These are phyloP conservation scores for Orchesella flavescens DNA, from an alignment of 2,888 invertebrate species.

Conservation along the genomic window DNA sequence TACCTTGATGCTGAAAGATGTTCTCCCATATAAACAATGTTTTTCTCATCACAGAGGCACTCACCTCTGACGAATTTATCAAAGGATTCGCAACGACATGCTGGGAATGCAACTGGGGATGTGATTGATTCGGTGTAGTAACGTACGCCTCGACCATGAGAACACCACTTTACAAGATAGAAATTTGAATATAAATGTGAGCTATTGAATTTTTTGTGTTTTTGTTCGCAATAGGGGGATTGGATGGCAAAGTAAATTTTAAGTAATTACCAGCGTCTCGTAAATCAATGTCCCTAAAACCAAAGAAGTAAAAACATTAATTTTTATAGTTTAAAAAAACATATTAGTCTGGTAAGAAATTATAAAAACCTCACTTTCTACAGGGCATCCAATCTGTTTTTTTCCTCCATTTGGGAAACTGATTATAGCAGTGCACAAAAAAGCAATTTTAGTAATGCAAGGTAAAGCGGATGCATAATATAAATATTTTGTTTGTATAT, in stretches of 20 bases:
- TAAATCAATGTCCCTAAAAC: conserved; percentile 66
- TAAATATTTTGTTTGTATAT: too few relatives aligned
- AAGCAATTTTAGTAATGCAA: too few relatives aligned
- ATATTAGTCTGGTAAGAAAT: too few relatives aligned
- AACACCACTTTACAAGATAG: conserved; percentile 53
- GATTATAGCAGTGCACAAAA: neutral
- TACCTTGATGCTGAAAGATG: conserved; percentile 57
- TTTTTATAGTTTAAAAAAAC: too few relatives aligned
- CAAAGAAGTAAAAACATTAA: too few relatives aligned
- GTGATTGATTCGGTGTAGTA: conserved; percentile 68
- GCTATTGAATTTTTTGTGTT: too few relatives aligned
- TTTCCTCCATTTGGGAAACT: conserved; percentile 61
- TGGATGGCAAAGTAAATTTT: too few relatives aligned
- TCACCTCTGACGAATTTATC: conserved; percentile 63
- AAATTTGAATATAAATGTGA: neutral
- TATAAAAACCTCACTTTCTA: too few relatives aligned
- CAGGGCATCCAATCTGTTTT: conserved; percentile 67
- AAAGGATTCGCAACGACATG: conserved; percentile 68
- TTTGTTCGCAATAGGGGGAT: too few relatives aligned
- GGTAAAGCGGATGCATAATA: too few relatives aligned
- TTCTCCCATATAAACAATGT: conserved; percentile 67
- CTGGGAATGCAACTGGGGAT: conserved; percentile 67
- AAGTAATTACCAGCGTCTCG: conserved; percentile 53
- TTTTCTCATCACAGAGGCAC: conserved; percentile 62
- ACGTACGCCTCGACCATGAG: conserved; percentile 66